Percentiles rank a stretch among this genome's conserved stretches.
phyloP scores from a whole-genome alignment of 2,888 invertebrate species.

The Apamea anceps region DNA sequence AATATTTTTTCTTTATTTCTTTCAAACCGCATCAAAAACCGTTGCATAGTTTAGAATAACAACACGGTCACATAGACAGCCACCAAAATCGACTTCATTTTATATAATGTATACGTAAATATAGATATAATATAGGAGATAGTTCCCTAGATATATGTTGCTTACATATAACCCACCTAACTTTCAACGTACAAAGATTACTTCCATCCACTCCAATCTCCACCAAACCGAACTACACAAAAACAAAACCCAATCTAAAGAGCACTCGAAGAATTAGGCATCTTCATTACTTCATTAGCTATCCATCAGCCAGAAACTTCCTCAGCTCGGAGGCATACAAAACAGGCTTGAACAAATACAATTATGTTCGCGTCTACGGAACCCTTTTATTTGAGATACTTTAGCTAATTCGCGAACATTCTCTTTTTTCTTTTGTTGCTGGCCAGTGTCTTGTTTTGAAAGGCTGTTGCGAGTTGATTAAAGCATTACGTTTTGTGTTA shows the following conservation, averaged over 20 bases:
- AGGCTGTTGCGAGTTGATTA: slow-evolving; percentile 44
- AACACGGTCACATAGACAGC: too few species aligned
- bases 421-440: slow-evolving; percentile 39
- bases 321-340: slow-evolving; percentile 54
- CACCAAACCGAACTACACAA: neutral
- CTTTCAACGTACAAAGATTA: neutral
- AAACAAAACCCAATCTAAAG: slow-evolving; percentile 56
- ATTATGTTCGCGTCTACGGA: slow-evolving; percentile 54
- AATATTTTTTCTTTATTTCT: too few species aligned
- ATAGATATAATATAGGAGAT: neutral
- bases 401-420: slow-evolving; percentile 60
- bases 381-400: slow-evolving; percentile 62
- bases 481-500: slow-evolving; percentile 24
- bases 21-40: neutral
- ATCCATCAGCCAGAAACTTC: slow-evolving; percentile 53
- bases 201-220: slow-evolving; percentile 34
- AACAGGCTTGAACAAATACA: slow-evolving; percentile 63
- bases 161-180: neutral
- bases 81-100: too few species aligned
- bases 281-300: slow-evolving; percentile 62
- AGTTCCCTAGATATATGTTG: neutral
- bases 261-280: slow-evolving; percentile 49
- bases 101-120: too few species aligned
- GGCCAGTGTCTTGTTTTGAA: slow-evolving; percentile 43
- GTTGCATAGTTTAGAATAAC: neutral